phyloP scores from a whole-genome alignment of 1,140 invertebrate species.

The Drosophila subobscura region DNA sequence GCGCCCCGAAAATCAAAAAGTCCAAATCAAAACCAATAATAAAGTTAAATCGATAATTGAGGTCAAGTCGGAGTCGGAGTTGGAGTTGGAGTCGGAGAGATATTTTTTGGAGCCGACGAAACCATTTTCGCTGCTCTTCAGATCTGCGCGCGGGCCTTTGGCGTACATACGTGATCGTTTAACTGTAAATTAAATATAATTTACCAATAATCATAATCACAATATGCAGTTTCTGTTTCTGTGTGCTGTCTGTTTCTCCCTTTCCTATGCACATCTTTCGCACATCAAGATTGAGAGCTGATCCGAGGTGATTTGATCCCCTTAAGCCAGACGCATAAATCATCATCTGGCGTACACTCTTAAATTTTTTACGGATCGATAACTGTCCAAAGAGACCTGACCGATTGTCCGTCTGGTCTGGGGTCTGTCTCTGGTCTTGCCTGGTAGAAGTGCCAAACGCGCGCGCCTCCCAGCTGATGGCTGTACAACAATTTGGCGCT shows the following conservation, averaged over 20 bases:
- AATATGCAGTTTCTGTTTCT: constrained; percentile 63
- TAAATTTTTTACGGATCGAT: constrained; percentile 57
- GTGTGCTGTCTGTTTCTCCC: not conserved
- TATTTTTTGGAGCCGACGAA: constrained; percentile 31
- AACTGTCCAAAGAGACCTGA: constrained; percentile 56
- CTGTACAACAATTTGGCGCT: constrained; percentile 20
- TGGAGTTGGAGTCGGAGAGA: constrained; percentile 65
- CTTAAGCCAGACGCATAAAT: constrained; percentile 77
- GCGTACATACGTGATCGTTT: constrained; percentile 81
- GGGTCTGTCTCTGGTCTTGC: constrained; percentile 18
- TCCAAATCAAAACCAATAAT: constrained; percentile 83
- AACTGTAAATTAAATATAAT: constrained; percentile 84
- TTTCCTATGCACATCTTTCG: constrained; percentile 17
- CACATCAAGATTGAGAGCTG: constrained; percentile 48
- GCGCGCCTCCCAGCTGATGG: constrained; percentile 62
- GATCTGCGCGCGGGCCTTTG: constrained; percentile 35
- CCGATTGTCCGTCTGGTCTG: too few relatives aligned
- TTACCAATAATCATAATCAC: constrained; percentile 83
- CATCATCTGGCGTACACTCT: constrained; percentile 44
- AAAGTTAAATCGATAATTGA: constrained; percentile 84
- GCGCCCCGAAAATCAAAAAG: constrained; percentile 62
- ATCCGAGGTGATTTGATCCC: constrained; percentile 62
- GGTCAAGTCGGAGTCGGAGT: constrained; percentile 55
- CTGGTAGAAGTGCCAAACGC: constrained; percentile 26
- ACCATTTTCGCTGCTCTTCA: constrained; percentile 22